Evolutionary conservation across 2,888 invertebrate genomes (phyloP).

Genomic region (Xestia rhomboidea): DNA sequence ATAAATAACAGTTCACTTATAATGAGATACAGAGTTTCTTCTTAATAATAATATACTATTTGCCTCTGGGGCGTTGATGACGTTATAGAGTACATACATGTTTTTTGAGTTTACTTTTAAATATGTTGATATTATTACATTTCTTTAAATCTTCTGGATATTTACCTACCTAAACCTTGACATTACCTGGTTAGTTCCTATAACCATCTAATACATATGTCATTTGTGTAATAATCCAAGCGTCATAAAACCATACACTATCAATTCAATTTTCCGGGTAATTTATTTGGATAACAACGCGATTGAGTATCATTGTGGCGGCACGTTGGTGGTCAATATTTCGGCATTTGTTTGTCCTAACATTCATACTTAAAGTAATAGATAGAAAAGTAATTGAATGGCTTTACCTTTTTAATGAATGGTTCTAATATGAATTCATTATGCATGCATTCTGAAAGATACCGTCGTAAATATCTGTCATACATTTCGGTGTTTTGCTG

Average conservation of each 20-base stretch:
- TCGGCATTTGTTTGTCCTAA: not conserved
- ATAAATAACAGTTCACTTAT: too few species aligned
- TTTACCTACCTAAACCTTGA: too few species aligned
- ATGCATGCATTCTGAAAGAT: not conserved
- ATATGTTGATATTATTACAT: too few species aligned
- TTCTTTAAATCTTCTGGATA: too few species aligned
- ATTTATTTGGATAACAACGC: slow-evolving; percentile 51
- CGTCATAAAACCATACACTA: slow-evolving; percentile 8
- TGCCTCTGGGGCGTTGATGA: too few species aligned
- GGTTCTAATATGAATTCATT: not conserved
- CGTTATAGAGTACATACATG: too few species aligned
- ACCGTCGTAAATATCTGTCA: not conserved
- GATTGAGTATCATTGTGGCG: slow-evolving; percentile 36
- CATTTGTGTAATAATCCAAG: slow-evolving; percentile 22
- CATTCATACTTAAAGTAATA: not conserved
- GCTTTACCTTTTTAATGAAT: not conserved
- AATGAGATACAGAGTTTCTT: too few species aligned
- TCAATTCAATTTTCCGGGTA: slow-evolving; percentile 58
- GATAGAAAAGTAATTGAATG: not conserved
- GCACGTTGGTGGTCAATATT: slow-evolving; percentile 20
- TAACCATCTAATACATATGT: not conserved
- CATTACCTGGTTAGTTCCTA: not conserved
- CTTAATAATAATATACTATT: too few species aligned
- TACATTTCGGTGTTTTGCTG: not conserved
- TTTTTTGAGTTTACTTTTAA: too few species aligned